Conservation (phyloP, 2,888 invertebrate genomes). For the Monochamus alternatus region DNA sequence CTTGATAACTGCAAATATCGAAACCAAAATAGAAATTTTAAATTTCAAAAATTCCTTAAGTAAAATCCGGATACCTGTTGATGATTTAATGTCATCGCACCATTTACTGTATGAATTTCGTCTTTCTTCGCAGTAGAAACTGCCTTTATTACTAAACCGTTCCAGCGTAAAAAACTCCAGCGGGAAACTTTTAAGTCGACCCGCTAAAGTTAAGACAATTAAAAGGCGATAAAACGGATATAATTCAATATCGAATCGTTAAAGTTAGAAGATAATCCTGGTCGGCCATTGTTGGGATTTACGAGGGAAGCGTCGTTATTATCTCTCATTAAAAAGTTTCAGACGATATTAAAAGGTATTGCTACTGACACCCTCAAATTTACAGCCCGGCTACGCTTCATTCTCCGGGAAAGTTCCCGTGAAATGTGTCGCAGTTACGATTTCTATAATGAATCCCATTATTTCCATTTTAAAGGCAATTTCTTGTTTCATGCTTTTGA, state of each 20-base stretch:
- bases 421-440: conserved; percentile 12
- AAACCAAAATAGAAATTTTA: no score
- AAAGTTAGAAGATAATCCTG: conserved; percentile 55
- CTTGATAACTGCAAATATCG: no score
- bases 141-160: background rate
- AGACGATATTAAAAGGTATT: conserved; percentile 54
- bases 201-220: conserved; percentile 43
- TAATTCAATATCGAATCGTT: conserved; percentile 59
- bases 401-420: background rate
- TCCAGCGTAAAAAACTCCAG: background rate
- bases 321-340: conserved; percentile 63
- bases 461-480: no score
- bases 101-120: no score
- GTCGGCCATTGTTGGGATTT: conserved; percentile 56
- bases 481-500: no score
- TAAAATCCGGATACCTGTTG: background rate
- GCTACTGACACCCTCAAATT: conserved; percentile 58
- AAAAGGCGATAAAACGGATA: conserved; percentile 53
- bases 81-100: no score
- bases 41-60: no score
- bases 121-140: no score
- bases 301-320: conserved; percentile 56
- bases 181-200: background rate
- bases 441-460: no score
- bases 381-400: conserved; percentile 42